These are phyloP conservation scores for Sclerodermus sp. DNA, from an alignment of 2,888 invertebrate species.

Conservation along the genomic window DNA sequence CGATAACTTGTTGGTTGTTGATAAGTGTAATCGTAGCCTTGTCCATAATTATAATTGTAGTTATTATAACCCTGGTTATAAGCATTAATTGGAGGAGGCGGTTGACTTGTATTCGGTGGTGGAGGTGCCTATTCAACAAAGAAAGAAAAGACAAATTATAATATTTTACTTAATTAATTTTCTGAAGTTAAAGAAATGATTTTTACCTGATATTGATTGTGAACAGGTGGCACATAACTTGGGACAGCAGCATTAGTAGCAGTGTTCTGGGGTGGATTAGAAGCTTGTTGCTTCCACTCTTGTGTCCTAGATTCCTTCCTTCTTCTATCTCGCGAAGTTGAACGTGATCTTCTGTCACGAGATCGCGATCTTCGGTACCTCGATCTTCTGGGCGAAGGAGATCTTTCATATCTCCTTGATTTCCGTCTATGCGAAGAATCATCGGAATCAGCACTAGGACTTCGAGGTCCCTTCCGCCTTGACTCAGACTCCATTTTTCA, in stretches of 20 bases:
- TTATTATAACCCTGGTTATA: conserved; percentile 51
- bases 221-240: conserved; percentile 40
- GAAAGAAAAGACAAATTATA: not conserved
- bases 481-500: conserved; percentile 40
- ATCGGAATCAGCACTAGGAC: conserved; percentile 50
- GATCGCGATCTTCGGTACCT: conserved; percentile 51
- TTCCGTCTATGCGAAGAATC: conserved; percentile 48
- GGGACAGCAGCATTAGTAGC: conserved; percentile 26
- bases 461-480: conserved; percentile 48
- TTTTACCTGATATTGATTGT: conserved; percentile 51
- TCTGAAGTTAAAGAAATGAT: not conserved
- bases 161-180: not conserved
- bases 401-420: conserved; percentile 50
- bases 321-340: conserved; percentile 45
- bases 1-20: conserved; percentile 48
- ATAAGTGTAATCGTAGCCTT: conserved; percentile 49
- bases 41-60: conserved; percentile 50
- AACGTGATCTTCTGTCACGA: conserved; percentile 46
- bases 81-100: conserved; percentile 46
- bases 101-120: conserved; percentile 51
- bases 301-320: conserved; percentile 44
- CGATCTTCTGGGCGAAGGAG: conserved; percentile 48
- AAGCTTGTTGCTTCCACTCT: conserved; percentile 44
- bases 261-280: conserved; percentile 27
- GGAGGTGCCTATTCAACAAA: conserved; percentile 41